These are phyloP conservation scores for Quadroppia sp. DNA, from an alignment of 2,888 invertebrate species.

Conservation along the genomic window DNA sequence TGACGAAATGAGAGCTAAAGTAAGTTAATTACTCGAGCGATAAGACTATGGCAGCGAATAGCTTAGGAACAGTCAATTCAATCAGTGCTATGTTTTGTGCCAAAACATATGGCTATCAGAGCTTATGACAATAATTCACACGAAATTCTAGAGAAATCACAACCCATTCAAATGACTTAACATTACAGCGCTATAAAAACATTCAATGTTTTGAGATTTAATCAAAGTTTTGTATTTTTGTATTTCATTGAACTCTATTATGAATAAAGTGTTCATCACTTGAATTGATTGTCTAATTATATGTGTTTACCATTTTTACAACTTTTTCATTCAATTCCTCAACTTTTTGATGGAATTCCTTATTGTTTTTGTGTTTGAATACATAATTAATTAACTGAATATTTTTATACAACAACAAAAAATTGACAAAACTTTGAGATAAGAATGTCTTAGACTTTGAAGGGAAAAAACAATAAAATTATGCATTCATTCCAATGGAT, in stretches of 20 bases:
- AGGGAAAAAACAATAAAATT: no score
- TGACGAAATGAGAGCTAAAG: constrained; percentile 9
- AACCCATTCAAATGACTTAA: no score
- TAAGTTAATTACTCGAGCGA: constrained; percentile 12
- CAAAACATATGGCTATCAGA: constrained; percentile 20
- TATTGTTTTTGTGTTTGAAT: not conserved
- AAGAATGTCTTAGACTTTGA: no score
- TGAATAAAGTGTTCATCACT: not conserved
- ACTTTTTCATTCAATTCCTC: not conserved
- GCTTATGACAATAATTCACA: not conserved
- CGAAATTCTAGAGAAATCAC: no score
- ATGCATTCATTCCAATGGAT: no score
- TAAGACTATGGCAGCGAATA: not conserved
- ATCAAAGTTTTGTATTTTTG: no score
- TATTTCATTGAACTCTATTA: not conserved
- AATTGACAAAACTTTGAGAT: no score
- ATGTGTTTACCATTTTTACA: not conserved
- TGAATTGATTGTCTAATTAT: not conserved
- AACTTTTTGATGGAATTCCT: no score
- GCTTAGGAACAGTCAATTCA: not conserved
- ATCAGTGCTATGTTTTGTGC: not conserved
- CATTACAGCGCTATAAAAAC: no score
- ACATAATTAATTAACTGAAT: not conserved
- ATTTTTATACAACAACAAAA: no score
- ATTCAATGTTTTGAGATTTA: no score